Evolutionary conservation across 2,797 vertebrate genomes (phyloP).

Genomic region (Protosalanx chinensis): DNA sequence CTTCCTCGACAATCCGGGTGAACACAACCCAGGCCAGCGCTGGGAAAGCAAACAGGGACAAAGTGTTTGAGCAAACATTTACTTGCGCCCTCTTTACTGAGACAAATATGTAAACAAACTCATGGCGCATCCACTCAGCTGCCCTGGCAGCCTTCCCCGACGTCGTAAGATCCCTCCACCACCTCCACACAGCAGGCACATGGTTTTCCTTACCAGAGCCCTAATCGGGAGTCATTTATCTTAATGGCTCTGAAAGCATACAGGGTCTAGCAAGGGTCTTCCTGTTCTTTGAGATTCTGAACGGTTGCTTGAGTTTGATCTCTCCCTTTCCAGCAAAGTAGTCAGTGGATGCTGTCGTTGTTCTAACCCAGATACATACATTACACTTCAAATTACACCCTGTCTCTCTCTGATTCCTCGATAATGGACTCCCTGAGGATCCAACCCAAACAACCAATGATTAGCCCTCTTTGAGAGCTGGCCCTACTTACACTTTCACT

Average conservation of each 20-base stretch:
- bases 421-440: constrained; percentile 34
- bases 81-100: constrained; percentile 13
- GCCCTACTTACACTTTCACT: constrained; percentile 22
- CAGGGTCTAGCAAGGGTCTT: constrained; percentile 23
- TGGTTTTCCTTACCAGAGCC: constrained; percentile 37
- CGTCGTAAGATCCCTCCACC: neutral
- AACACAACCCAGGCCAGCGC: neutral
- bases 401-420: constrained; percentile 21
- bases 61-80: constrained; percentile 28
- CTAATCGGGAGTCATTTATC: constrained; percentile 42
- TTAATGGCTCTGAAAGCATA: constrained; percentile 32
- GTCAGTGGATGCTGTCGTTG: constrained; percentile 25
- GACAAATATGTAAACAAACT: constrained; percentile 8
- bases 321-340: constrained; percentile 2
- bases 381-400: constrained; percentile 22
- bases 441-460: constrained; percentile 35
- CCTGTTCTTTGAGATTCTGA: constrained; percentile 19
- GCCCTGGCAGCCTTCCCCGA: neutral
- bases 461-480: constrained; percentile 25
- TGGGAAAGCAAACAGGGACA: constrained; percentile 35
- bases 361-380: constrained; percentile 33
- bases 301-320: constrained; percentile 11
- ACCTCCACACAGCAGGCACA: constrained; percentile 25
- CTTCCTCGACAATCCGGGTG: neutral
- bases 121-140: neutral